Evolutionary conservation across 2,797 vertebrate species (phyloP).

Genomic region (Trichosurus vulpecula): DNA sequence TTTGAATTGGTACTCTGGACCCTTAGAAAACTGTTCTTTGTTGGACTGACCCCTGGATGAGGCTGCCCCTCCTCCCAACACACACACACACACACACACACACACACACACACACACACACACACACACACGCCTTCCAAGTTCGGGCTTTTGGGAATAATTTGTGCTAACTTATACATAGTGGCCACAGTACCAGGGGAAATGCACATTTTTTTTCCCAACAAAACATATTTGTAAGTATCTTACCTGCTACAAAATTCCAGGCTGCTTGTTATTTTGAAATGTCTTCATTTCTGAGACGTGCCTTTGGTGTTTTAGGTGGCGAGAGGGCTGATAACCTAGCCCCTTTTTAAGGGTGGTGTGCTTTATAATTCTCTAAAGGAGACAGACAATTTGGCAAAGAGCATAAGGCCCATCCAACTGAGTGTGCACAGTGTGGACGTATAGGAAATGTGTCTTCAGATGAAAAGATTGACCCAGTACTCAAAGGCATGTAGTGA

Average conservation of each 20-base stretch:
- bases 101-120: not conserved
- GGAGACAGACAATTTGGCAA: not conserved
- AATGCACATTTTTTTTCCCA: not conserved
- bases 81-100: not conserved
- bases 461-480: not conserved
- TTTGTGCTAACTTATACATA: not conserved
- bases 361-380: not conserved
- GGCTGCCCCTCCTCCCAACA: not conserved
- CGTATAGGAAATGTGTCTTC: not conserved
- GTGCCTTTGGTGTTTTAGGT: not conserved
- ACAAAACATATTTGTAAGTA: not conserved
- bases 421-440: not conserved
- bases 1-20: slow-evolving; percentile 69
- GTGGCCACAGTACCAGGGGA: not conserved
- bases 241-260: not conserved
- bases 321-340: not conserved
- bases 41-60: slow-evolving; percentile 29
- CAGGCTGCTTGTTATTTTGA: not conserved
- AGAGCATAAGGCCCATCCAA: not conserved
- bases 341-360: not conserved
- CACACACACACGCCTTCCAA: not conserved
- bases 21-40: slow-evolving; percentile 53
- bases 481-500: not conserved
- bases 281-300: slow-evolving; percentile 56
- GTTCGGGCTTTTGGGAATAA: not conserved